A percentile compares a stretch with the other conserved stretches of the same genome.
phyloP scores from a whole-genome alignment of 2,113 vertebrate species.

The Vidua chalybeata region DNA sequence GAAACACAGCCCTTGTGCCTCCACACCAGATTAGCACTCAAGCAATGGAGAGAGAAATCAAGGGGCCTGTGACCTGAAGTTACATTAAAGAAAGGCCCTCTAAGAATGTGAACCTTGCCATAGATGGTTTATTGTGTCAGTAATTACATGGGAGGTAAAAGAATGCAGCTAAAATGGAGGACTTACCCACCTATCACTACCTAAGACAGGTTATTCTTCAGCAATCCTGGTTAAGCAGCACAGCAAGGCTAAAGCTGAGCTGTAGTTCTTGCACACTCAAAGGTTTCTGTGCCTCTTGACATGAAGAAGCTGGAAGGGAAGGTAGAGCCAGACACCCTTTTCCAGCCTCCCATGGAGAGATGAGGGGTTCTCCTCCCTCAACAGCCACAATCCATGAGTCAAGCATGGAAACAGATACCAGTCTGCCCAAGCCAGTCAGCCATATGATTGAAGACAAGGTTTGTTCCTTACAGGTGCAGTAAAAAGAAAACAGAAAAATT shows the following conservation, averaged over 20 bases:
- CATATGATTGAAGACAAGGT: accelerated
- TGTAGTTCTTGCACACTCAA: background rate
- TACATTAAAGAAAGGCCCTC: background rate
- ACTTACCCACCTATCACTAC: background rate
- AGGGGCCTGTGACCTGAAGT: background rate
- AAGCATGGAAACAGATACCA: background rate
- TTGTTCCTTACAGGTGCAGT: background rate
- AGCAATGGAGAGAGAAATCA: background rate
- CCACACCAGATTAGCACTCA: accelerated
- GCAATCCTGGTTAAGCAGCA: background rate
- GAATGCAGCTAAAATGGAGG: background rate
- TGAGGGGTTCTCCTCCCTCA: background rate
- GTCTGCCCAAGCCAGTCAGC: background rate
- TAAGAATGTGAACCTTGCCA: background rate
- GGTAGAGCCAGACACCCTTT: background rate
- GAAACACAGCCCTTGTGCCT: background rate
- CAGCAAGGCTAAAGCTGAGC: background rate
- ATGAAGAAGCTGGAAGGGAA: background rate
- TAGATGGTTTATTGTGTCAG: background rate
- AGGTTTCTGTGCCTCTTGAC: background rate
- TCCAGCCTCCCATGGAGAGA: background rate
- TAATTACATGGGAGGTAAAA: background rate
- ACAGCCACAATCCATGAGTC: background rate
- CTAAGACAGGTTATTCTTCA: background rate
- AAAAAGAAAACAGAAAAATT: background rate